Base-by-base conservation (phyloP, 2,797 vertebrate species). In the Cyprinodon diabolis region DNA sequence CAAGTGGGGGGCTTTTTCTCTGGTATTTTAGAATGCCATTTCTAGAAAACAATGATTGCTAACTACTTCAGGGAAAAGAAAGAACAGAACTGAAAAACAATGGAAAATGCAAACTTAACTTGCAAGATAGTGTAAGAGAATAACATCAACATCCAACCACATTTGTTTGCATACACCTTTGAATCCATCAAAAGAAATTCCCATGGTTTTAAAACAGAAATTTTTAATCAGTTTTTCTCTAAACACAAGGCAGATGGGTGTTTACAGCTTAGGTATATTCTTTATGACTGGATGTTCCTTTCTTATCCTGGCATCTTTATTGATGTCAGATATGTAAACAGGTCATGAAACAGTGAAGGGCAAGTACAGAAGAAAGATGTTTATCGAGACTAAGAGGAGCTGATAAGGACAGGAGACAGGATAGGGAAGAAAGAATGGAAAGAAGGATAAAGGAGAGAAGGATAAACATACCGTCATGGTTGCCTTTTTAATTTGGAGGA, bases 401-500 rank as follows among this genome's bases (percentile, higher is more conserved):
- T 30, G 57, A 58, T 60, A 65, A 71, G 48, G 55, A 83, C 70
- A 79, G 62, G 66, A 12, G 35, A 68, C 13, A 37, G 71, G 72
- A 63, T 8, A 6, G 63, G 49, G 66, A 78, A 30, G 45, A 12
- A 71, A 60, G 71, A 68, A 67, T 76, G 37, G 40, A 43, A 71
- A 55, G 70, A 68, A 60, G 49, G 80, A 73, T 71, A 40, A 13
- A 69, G 78, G 69, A 21, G 57, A 74, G 75, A 74, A 74, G 37
- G 48, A 68, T 71, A 81, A 86, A 80, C 73, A 80, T 66, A 48
- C 68, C 85, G 81, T 85, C 84, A 82, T 52, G 74, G 78, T 76
- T 88, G 85, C 79, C 74, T 86, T 83, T 89, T 79, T 89, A 87
- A 90, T 92, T 89, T 77, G 70, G 66, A 67, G 47, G 80, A 66